Evolutionary conservation across 2,888 invertebrate genomes (phyloP), one percentile per base, ranked within the genome.

Genomic region (Microplitis manilae): DNA sequence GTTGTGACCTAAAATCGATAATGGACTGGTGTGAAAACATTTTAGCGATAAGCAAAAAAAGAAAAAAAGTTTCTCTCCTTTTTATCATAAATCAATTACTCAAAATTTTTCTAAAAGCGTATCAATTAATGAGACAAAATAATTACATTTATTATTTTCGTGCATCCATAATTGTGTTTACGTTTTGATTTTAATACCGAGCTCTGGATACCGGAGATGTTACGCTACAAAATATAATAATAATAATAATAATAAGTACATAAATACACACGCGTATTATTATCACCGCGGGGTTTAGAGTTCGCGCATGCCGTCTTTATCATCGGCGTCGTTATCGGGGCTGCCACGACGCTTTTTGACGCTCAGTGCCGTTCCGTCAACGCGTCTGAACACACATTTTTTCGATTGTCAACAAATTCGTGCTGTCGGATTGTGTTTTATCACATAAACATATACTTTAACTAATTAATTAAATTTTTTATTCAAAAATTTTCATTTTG

Each of bases 341-440:
- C 60, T 73, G 77, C 74, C 67, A 73, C 71, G 65, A 71, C 72
- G 68, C 76, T 77, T 77, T 78, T 77, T 78, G 79, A 73, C 77
- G 79, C 74, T 83, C 85, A 85, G 86, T 86, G 80, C 81, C 82
- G 84, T 78, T 76, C 79, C 78, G 83, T 79, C 82, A 70, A 77
- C 79, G 79, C 77, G 77, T 76, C 79, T 74, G 77, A 76, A 78
- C 81, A 78, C 73, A 75, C 41, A 74, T 38, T 65, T 50, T 17
- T 62, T 39, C 50, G 40, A 60, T 38, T 61, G 30, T 71, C n/a
- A 30, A 40, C 4, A n/a, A 15, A 68, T 68, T 5, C 40, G 40
- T 59, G 15, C 13, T 50, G 50, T 50, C 50, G 13, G 13, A 39
- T 15, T 68, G 68, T 40, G 68, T 15, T 41, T 41, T 17, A 17